phyloP scores from a whole-genome alignment of 2,113 vertebrate species.

The Aphelocoma coerulescens region DNA sequence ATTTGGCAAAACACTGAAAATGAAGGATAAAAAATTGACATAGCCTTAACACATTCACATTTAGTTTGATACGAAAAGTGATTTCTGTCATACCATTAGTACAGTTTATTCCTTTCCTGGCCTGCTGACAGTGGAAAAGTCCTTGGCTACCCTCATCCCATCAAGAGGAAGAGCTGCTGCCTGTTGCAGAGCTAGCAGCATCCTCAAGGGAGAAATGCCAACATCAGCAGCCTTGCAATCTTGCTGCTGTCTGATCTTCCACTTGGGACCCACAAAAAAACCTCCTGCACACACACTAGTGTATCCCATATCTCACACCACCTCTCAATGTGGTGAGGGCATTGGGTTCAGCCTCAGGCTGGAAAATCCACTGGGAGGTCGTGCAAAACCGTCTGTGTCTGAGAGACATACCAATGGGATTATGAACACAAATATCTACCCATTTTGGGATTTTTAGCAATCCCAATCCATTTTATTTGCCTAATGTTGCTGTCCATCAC shows the following conservation, averaged over 20 bases:
- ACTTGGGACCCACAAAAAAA: background rate
- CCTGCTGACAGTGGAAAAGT: background rate
- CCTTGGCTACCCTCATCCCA: background rate
- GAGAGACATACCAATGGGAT: background rate
- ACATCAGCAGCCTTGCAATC: background rate
- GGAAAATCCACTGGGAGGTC: background rate
- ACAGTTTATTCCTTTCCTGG: background rate
- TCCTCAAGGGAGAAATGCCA: background rate
- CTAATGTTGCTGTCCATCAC: background rate
- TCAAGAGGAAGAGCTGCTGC: background rate
- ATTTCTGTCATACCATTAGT: background rate
- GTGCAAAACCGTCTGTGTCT: background rate
- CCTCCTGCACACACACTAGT: too few species aligned
- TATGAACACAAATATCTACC: background rate
- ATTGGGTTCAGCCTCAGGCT: background rate
- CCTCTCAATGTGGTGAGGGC: accelerated
- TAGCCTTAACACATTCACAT: background rate
- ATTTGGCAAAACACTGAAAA: background rate
- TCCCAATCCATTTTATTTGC: accelerated
- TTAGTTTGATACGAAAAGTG: background rate
- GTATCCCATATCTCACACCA: background rate
- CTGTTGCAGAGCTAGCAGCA: background rate
- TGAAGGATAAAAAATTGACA: background rate
- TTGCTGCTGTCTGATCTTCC: background rate
- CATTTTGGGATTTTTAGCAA: background rate